A percentile compares a stretch with the other conserved stretches of the same genome.
Conservation (phyloP, 1,140 invertebrate species). For the Capitella teleta region DNA sequence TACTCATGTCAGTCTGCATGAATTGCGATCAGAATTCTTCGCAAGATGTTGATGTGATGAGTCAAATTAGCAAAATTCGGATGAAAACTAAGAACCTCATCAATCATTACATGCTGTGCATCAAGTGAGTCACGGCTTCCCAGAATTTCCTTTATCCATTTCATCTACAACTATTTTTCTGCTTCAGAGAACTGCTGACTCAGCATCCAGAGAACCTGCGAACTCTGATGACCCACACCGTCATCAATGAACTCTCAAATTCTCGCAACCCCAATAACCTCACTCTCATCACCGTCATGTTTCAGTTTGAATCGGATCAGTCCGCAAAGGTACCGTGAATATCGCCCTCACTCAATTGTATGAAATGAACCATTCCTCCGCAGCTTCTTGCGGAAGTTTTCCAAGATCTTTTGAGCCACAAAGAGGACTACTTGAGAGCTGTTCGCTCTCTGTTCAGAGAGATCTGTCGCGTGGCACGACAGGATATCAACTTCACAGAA, state of each 20-base stretch:
- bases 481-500: conserved; percentile 62
- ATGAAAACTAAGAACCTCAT: conserved; percentile 86
- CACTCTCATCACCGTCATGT: conserved; percentile 70
- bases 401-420: conserved; percentile 71
- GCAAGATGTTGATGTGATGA: conserved; percentile 80
- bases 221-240: conserved; percentile 78
- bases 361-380: conserved; percentile 45
- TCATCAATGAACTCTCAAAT: conserved; percentile 84
- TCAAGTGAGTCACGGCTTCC: conserved; percentile 59
- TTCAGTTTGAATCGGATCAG: conserved; percentile 53
- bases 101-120: conserved; percentile 74
- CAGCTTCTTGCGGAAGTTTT: conserved; percentile 51
- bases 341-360: background rate
- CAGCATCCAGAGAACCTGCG: conserved; percentile 70
- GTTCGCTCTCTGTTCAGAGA: conserved; percentile 73
- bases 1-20: conserved; percentile 81
- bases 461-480: conserved; percentile 69
- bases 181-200: conserved; percentile 60
- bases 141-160: background rate
- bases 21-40: conserved; percentile 65
- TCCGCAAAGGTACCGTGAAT: conserved; percentile 36
- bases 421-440: conserved; percentile 80
- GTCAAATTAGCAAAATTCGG: conserved; percentile 75
- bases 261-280: conserved; percentile 90
- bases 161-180: background rate